Percentiles rank a stretch among this genome's conserved stretches.
These are phyloP conservation scores for Pachycephala philippinensis DNA, from an alignment of 2,113 vertebrate species.

Conservation along the genomic window DNA sequence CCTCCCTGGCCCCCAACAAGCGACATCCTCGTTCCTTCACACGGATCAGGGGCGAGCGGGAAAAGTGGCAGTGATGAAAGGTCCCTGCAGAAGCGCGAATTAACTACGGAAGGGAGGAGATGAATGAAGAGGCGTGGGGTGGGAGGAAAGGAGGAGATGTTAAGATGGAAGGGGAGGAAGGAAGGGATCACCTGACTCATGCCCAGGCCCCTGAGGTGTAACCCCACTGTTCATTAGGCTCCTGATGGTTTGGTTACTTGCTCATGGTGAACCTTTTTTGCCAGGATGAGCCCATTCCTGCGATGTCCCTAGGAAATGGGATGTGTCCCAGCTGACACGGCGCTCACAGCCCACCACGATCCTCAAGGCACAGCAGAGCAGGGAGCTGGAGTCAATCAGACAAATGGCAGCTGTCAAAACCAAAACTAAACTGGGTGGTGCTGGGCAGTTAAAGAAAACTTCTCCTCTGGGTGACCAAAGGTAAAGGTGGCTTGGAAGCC, in stretches of 20 bases:
- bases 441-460: not conserved
- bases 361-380: not conserved
- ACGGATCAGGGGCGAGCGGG: not conserved
- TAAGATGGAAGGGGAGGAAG: not conserved
- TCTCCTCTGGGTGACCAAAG: not conserved
- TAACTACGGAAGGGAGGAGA: not conserved
- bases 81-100: not conserved
- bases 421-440: not conserved
- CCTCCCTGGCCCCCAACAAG: not conserved
- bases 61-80: not conserved
- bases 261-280: rapidly evolving
- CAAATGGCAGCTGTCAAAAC: not conserved
- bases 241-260: not conserved
- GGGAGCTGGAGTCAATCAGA: not conserved
- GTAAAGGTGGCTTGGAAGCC: not conserved
- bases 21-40: not conserved
- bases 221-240: not conserved
- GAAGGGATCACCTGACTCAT: not conserved
- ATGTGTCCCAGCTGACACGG: rapidly evolving
- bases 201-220: rapidly evolving
- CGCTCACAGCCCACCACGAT: rapidly evolving
- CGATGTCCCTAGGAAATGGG: not conserved
- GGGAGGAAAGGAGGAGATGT: not conserved
- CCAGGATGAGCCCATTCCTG: not conserved
- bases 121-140: not conserved